Percentiles rank a stretch among this genome's conserved stretches.
phyloP scores from a whole-genome alignment of 2,113 vertebrate genomes.

The Bubo bubo region DNA sequence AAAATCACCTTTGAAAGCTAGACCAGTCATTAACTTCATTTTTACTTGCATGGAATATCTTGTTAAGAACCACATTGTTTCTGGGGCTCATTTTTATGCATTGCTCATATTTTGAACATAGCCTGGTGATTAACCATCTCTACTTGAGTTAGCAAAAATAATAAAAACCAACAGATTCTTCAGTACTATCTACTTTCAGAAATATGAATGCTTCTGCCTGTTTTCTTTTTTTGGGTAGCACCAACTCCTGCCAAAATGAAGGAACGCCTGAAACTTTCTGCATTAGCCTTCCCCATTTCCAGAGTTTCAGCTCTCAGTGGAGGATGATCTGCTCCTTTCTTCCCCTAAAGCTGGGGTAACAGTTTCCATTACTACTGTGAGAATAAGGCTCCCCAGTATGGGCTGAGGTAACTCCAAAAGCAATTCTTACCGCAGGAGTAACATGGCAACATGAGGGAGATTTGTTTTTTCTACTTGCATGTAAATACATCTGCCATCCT shows the following conservation, averaged over 20 bases:
- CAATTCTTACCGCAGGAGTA: neutral
- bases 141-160: neutral
- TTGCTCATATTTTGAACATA: neutral
- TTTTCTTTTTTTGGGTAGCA: neutral
- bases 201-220: neutral
- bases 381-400: neutral
- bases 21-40: neutral
- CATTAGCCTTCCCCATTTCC: neutral
- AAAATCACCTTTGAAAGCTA: neutral
- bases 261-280: neutral
- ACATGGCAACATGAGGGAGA: neutral
- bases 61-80: fast-evolving
- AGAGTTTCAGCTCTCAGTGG: neutral
- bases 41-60: neutral
- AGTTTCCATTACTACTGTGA: neutral
- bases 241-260: neutral
- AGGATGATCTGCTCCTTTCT: neutral
- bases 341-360: neutral
- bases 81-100: neutral
- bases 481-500: neutral
- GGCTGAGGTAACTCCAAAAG: neutral
- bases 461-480: neutral
- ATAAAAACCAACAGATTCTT: neutral
- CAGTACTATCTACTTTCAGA: neutral
- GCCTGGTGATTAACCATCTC: neutral